Evolutionary conservation across 2,113 vertebrate genomes (phyloP).

Genomic region (Leucoraja erinaceus): DNA sequence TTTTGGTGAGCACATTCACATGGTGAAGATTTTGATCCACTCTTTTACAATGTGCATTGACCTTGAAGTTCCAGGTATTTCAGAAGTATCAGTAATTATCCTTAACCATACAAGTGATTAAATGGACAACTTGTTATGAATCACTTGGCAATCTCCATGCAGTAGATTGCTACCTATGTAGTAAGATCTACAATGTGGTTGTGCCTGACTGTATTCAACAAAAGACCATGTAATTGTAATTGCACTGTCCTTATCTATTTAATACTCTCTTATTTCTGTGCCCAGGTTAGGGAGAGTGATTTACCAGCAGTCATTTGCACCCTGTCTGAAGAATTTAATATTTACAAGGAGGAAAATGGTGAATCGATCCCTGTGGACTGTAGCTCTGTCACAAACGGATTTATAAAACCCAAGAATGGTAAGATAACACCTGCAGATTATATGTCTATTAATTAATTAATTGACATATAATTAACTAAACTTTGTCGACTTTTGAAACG

Average conservation of each 20-base stretch:
- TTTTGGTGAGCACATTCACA: background rate
- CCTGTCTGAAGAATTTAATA: conserved; percentile 79
- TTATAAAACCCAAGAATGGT: conserved; percentile 60
- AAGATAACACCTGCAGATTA: conserved; percentile 54
- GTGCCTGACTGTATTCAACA: background rate
- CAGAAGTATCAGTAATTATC: background rate
- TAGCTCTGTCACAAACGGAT: conserved; percentile 64
- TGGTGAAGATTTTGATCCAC: background rate
- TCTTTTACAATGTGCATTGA: background rate
- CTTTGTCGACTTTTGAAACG: background rate
- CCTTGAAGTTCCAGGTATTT: background rate
- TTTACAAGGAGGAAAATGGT: conserved; percentile 79
- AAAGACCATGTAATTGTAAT: background rate
- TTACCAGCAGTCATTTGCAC: conserved; percentile 80
- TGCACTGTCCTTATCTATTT: background rate
- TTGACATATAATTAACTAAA: too few species aligned
- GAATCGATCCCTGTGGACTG: conserved; percentile 66
- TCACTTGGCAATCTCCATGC: background rate
- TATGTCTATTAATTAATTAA: too few species aligned
- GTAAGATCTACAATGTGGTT: background rate
- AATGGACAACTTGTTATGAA: background rate
- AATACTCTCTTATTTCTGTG: background rate
- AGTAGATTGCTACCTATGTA: background rate
- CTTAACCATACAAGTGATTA: background rate
- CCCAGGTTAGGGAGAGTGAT: conserved; percentile 85